Evolutionary conservation across 2,888 invertebrate species (phyloP).

Genomic region (Oligia latruncula): DNA sequence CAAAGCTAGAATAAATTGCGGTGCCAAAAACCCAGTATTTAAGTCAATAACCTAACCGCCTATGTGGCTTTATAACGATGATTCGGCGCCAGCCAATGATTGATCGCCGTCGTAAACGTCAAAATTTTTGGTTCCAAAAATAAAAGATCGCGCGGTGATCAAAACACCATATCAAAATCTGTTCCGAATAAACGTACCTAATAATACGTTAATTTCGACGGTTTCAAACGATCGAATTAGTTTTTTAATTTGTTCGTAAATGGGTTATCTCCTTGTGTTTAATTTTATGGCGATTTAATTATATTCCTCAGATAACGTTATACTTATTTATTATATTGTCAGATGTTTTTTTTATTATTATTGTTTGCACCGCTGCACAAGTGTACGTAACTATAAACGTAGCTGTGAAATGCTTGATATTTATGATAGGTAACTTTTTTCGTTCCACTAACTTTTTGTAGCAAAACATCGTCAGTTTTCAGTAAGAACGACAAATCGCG

Average conservation of each 20-base stretch:
- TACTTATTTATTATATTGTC: slow-evolving; percentile 25
- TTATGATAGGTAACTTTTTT: background rate
- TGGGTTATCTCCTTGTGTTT: slow-evolving; percentile 45
- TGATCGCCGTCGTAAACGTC: slow-evolving; percentile 81
- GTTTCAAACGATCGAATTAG: slow-evolving; percentile 67
- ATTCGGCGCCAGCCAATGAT: slow-evolving; percentile 80
- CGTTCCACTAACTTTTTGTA: background rate
- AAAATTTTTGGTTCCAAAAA: slow-evolving; percentile 75
- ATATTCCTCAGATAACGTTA: slow-evolving; percentile 33
- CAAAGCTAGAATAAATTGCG: slow-evolving; percentile 61
- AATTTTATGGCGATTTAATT: slow-evolving; percentile 53
- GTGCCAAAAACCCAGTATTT: slow-evolving; percentile 68
- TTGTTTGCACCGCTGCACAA: background rate
- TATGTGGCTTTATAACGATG: slow-evolving; percentile 77
- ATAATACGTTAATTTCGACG: slow-evolving; percentile 69
- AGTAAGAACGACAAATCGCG: slow-evolving; percentile 4
- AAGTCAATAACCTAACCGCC: slow-evolving; percentile 75
- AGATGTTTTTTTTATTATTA: slow-evolving; percentile 22
- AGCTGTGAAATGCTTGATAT: background rate
- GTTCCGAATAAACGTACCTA: slow-evolving; percentile 69
- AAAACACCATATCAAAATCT: slow-evolving; percentile 73
- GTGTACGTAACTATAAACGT: background rate
- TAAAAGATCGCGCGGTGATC: slow-evolving; percentile 73
- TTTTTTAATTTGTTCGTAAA: slow-evolving; percentile 63
- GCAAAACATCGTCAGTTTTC: background rate